phyloP scores from a whole-genome alignment of 2,888 invertebrate species.

The Microplitis manilae region DNA sequence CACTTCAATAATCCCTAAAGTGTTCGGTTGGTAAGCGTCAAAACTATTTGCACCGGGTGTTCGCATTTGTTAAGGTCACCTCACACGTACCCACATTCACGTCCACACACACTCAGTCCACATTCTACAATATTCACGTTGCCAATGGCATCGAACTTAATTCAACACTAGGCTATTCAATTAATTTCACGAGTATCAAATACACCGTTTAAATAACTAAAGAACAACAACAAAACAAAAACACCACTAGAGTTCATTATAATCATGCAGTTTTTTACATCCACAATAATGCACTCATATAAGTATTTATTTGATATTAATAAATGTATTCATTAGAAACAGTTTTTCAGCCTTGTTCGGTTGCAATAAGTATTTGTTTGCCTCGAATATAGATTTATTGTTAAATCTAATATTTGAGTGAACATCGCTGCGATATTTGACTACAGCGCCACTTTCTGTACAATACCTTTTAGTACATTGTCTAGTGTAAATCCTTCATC shows the following conservation, averaged over 20 bases:
- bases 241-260: background rate
- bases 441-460: too few relatives aligned
- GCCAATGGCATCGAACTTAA: background rate
- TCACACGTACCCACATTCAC: background rate
- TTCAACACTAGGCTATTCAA: background rate
- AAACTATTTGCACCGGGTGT: conserved; percentile 48
- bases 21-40: conserved; percentile 42
- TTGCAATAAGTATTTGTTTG: too few relatives aligned
- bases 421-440: too few relatives aligned
- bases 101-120: background rate
- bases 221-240: background rate
- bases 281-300: too few relatives aligned
- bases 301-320: too few relatives aligned
- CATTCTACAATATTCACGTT: background rate
- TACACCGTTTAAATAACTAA: background rate
- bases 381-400: too few relatives aligned
- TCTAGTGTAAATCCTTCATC: too few relatives aligned
- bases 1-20: conserved; percentile 42
- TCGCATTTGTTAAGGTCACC: conserved; percentile 32
- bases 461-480: too few relatives aligned
- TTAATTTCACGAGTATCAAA: background rate
- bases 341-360: too few relatives aligned
- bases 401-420: too few relatives aligned
- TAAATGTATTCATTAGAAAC: too few relatives aligned
- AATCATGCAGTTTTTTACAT: background rate